These are phyloP conservation scores for Desmodus rotundus DNA, from an alignment of 2,113 vertebrate genomes.

Conservation along the genomic window DNA sequence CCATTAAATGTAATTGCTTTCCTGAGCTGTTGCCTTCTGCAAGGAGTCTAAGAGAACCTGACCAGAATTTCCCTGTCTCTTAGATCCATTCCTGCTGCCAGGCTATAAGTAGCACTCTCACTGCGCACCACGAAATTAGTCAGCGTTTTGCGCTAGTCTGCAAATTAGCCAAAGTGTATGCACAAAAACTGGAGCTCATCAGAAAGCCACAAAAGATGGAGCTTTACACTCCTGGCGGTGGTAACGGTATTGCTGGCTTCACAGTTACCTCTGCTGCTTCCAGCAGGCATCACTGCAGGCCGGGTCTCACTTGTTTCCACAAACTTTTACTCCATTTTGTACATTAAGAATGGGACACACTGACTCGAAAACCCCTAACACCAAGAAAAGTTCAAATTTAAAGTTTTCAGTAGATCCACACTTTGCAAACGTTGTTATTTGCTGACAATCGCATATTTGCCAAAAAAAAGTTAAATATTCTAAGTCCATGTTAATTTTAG, in stretches of 20 bases:
- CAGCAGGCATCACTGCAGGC: too few relatives aligned
- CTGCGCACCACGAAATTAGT: background rate
- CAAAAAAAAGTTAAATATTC: background rate
- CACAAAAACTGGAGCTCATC: background rate
- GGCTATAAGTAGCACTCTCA: background rate
- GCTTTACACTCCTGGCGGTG: background rate
- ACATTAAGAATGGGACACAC: background rate
- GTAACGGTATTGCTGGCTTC: background rate
- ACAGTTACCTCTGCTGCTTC: background rate
- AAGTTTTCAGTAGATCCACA: background rate
- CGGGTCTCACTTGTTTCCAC: background rate
- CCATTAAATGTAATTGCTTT: background rate
- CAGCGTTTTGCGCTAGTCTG: background rate
- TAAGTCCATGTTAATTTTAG: background rate
- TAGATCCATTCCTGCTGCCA: background rate
- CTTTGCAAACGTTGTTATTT: background rate
- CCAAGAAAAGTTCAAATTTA: background rate
- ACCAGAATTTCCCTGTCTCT: background rate
- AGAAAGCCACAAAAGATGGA: background rate
- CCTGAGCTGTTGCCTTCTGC: background rate
- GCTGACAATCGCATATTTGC: background rate
- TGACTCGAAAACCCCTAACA: background rate
- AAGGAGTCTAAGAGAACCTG: background rate
- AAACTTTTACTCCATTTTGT: background rate
- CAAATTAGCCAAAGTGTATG: background rate